Evolutionary conservation across 2,888 invertebrate species (phyloP).

Genomic region (Ectropis crepuscularia): DNA sequence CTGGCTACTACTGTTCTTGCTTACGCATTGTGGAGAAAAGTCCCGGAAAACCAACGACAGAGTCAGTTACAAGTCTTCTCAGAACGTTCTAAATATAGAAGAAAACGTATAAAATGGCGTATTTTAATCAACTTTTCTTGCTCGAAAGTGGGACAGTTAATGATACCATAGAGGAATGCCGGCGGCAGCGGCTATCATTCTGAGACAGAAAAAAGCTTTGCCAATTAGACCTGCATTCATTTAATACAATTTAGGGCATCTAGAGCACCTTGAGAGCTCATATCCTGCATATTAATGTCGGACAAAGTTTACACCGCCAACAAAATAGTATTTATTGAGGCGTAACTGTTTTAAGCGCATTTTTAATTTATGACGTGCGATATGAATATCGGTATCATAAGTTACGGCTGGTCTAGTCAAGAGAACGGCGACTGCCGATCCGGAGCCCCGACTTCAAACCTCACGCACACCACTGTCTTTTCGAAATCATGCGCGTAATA

Average conservation of each 20-base stretch:
- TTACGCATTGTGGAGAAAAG: not conserved
- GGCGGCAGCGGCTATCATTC: constrained; percentile 12
- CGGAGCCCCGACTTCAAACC: too few species aligned
- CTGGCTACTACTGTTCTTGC: too few species aligned
- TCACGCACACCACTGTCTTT: too few species aligned
- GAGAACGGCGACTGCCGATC: too few species aligned
- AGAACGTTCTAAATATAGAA: not conserved
- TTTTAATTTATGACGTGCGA: too few species aligned
- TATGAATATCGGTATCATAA: too few species aligned
- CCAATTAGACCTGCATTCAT: constrained; percentile 9
- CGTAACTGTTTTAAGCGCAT: too few species aligned
- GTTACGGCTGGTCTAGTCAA: too few species aligned
- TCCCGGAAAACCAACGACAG: constrained; percentile 4
- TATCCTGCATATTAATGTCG: constrained; percentile 12
- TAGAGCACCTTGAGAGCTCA: constrained; percentile 28
- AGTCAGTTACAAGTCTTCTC: constrained; percentile 1
- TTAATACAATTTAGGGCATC: constrained; percentile 20
- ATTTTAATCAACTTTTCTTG: constrained; percentile 4
- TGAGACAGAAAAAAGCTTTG: constrained; percentile 6
- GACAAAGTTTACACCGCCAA: not conserved
- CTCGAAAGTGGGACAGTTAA: constrained; percentile 9
- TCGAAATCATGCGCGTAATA: too few species aligned
- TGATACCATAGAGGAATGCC: constrained; percentile 8
- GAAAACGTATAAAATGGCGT: not conserved
- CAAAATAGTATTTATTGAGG: not conserved